Evolutionary conservation across 2,113 vertebrate species (phyloP).

Genomic region (Pelmatolapia mariae): DNA sequence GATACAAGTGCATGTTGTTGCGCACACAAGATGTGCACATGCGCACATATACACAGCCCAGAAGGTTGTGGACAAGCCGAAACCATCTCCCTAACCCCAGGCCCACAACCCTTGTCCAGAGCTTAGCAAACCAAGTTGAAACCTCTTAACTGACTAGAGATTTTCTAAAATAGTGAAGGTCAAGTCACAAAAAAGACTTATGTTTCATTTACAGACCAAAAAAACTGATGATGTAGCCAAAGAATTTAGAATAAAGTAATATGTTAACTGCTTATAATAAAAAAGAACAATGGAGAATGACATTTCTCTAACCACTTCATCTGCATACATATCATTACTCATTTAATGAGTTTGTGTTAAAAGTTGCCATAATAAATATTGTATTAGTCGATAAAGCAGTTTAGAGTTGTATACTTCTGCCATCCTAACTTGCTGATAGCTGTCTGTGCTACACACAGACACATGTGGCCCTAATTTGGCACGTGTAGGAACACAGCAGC

Average conservation of each 20-base stretch:
- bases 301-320: background rate
- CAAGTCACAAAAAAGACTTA: background rate
- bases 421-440: background rate
- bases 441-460: background rate
- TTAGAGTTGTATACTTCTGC: background rate
- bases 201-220: background rate
- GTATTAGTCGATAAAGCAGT: background rate
- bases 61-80: background rate
- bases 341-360: background rate
- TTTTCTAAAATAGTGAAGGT: background rate
- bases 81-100: slow-evolving; percentile 4
- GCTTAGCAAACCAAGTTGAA: background rate
- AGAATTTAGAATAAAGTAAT: background rate
- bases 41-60: background rate
- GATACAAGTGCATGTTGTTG: slow-evolving; percentile 17
- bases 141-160: background rate
- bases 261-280: background rate
- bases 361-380: background rate
- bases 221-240: background rate
- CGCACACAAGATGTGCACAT: background rate
- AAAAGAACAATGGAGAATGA: background rate
- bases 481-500: background rate
- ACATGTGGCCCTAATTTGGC: slow-evolving; percentile 7
- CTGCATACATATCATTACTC: background rate
- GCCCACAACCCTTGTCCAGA: background rate